phyloP scores from a whole-genome alignment of 2,797 vertebrate species.

The Paedocypris micromegethes region DNA sequence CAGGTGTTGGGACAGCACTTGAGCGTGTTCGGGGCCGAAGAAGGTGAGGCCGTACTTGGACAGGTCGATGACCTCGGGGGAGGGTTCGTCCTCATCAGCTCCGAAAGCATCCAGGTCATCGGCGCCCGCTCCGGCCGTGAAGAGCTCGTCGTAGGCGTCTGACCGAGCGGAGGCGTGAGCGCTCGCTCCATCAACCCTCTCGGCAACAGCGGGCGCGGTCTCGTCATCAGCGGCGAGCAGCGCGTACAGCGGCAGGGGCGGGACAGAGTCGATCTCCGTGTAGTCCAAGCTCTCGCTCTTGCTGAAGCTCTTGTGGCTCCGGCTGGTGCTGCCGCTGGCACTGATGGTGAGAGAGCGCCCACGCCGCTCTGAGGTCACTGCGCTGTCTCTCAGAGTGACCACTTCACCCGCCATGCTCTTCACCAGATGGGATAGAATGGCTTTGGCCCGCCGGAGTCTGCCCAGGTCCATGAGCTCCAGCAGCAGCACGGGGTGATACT shows the following conservation, averaged over 20 bases:
- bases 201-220: conserved; percentile 65
- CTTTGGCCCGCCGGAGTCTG: conserved; percentile 90
- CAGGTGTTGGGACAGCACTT: conserved; percentile 89
- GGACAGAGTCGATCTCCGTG: conserved; percentile 91
- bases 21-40: conserved; percentile 92
- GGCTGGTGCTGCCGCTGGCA: conserved; percentile 86
- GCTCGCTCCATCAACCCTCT: conserved; percentile 69
- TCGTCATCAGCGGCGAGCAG: conserved; percentile 91
- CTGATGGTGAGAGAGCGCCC: conserved; percentile 88
- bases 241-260: conserved; percentile 90
- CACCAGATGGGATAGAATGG: conserved; percentile 92
- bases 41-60: conserved; percentile 89
- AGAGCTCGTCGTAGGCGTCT: conserved; percentile 88
- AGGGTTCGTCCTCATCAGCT: conserved; percentile 69
- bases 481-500: conserved; percentile 94
- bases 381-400: conserved; percentile 77
- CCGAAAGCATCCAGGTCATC: conserved; percentile 69
- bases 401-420: conserved; percentile 97
- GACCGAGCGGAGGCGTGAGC: conserved; percentile 71
- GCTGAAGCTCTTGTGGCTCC: conserved; percentile 84
- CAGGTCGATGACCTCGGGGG: conserved; percentile 85
- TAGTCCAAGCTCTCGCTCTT: conserved; percentile 82
- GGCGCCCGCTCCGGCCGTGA: conserved; percentile 64
- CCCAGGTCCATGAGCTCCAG: conserved; percentile 97
- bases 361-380: conserved; percentile 74